These are phyloP conservation scores for Mustela nigripes DNA, from an alignment of 2,113 vertebrate species.

Conservation along the genomic window DNA sequence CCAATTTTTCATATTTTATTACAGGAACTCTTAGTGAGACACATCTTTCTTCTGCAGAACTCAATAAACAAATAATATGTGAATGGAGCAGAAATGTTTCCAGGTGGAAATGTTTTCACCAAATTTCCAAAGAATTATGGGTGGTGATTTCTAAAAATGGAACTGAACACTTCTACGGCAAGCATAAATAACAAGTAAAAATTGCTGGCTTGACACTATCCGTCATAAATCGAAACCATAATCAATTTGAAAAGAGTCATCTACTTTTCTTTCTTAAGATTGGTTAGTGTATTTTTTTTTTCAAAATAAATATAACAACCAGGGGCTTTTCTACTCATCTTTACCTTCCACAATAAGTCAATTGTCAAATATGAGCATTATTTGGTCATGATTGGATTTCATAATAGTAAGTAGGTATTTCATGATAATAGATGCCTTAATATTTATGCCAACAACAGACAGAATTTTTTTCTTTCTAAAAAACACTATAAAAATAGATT, in stretches of 20 bases:
- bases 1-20: neutral
- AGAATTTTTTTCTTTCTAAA: neutral
- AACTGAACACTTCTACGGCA: neutral
- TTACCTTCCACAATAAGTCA: neutral
- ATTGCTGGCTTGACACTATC: neutral
- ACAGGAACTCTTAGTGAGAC: neutral
- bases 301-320: neutral
- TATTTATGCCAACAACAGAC: neutral
- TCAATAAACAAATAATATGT: neutral
- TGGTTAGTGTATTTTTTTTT: neutral
- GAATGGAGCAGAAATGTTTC: neutral
- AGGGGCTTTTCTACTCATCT: neutral
- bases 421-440: neutral
- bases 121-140: neutral
- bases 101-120: neutral
- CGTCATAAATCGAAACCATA: neutral
- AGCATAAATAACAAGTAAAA: constrained; percentile 30
- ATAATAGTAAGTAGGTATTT: neutral
- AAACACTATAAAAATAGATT: neutral
- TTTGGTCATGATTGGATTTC: constrained; percentile 1
- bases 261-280: neutral
- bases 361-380: neutral
- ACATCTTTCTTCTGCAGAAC: neutral
- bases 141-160: neutral
- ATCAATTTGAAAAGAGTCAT: neutral